phyloP scores from a whole-genome alignment of 1,140 invertebrate species.

The Andricus grossulariae region DNA sequence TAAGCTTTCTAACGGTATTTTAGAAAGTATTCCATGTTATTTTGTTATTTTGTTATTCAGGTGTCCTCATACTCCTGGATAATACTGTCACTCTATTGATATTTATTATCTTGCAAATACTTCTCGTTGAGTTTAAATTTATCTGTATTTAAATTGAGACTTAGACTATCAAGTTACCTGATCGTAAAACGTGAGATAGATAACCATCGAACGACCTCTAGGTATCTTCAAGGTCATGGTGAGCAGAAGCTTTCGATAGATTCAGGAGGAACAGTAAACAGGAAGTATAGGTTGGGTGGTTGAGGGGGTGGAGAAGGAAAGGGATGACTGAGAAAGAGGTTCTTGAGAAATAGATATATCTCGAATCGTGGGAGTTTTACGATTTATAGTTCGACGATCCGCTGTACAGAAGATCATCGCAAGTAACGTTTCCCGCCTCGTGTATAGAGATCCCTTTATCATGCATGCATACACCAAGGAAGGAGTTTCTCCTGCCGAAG shows the following conservation, averaged over 20 bases:
- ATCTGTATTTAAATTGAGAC: not conserved
- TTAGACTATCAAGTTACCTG: not conserved
- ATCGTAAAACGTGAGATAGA: slow-evolving; percentile 55
- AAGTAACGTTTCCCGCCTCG: slow-evolving; percentile 9
- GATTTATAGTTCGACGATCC: slow-evolving; percentile 59
- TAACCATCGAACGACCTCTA: slow-evolving; percentile 55
- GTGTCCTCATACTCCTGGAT: too few species aligned
- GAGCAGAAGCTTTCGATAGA: slow-evolving; percentile 47
- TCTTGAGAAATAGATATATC: slow-evolving; percentile 52
- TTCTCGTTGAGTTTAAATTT: too few species aligned
- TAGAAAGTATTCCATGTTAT: too few species aligned
- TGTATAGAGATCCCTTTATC: slow-evolving; percentile 21
- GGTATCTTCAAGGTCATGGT: slow-evolving; percentile 54
- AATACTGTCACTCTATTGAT: too few species aligned
- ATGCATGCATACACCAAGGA: not conserved
- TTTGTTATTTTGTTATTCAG: too few species aligned
- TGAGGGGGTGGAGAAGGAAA: slow-evolving; percentile 35
- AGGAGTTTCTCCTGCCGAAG: slow-evolving; percentile 14
- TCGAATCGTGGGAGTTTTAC: slow-evolving; percentile 57
- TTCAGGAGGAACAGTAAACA: slow-evolving; percentile 52
- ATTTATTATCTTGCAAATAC: too few species aligned
- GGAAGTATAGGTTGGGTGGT: slow-evolving; percentile 43
- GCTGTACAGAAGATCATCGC: slow-evolving; percentile 44
- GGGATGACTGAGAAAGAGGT: slow-evolving; percentile 36
- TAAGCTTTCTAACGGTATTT: too few species aligned